phyloP scores from a whole-genome alignment of 2,113 vertebrate species.

The Aldabrachelys gigantea region DNA sequence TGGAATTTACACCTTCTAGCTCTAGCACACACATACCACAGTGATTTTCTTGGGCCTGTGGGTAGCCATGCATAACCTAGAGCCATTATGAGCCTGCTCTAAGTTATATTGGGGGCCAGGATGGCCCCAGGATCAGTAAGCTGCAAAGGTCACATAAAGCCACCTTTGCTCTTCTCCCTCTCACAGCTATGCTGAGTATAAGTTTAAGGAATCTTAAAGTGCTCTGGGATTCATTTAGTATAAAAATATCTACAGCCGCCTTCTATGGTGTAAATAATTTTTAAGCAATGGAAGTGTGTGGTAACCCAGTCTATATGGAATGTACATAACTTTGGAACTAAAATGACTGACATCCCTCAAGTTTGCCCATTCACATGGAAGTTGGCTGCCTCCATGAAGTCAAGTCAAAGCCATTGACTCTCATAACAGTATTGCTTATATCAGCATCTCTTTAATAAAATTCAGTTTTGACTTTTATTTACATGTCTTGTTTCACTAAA shows the following conservation, averaged over 20 bases:
- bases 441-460: constrained; percentile 25
- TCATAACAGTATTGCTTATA: neutral
- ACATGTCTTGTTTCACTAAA: constrained; percentile 25
- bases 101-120: neutral
- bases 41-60: neutral
- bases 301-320: neutral
- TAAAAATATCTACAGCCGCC: neutral
- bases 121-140: neutral
- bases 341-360: neutral
- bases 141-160: neutral
- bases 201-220: neutral
- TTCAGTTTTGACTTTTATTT: constrained; percentile 31
- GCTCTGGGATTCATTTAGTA: neutral
- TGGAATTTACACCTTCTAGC: no score
- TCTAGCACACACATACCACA: neutral
- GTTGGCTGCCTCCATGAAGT: neutral
- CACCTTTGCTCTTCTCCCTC: neutral
- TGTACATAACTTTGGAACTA: neutral
- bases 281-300: neutral
- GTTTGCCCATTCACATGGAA: accelerated
- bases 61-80: neutral
- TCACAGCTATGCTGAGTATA: neutral
- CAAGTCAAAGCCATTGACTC: neutral
- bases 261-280: neutral
- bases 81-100: neutral